Base-by-base conservation (phyloP, 2,113 vertebrate genomes). In the Sapajus apella region DNA sequence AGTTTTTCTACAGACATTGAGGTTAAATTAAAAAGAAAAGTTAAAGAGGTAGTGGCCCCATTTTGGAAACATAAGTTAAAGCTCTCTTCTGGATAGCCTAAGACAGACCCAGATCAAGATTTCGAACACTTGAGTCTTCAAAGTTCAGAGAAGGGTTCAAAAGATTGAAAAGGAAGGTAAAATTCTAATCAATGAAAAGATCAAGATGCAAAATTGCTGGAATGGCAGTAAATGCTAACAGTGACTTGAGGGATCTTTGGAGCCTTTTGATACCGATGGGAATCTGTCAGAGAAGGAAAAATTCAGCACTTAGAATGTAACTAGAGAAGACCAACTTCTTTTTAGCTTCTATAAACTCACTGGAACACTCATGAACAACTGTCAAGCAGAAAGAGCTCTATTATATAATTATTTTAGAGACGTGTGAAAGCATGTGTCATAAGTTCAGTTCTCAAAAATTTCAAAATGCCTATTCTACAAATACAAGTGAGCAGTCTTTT, bases 21-120 rank as follows among this genome's bases (percentile, higher is more conserved):
- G 80, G 94, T 95, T 93, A 95, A 91, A 91, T 87, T 79, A 35
- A 37, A 72, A 96, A 92, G 45, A 79, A 86, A 96, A 84, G 73
- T 89, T 84, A 93, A 94, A 94, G 91, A 86, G 43, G 72, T 40
- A 90, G 80, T 47, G 30, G 76, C 64, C 87, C 37, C 18, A 37
- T 50, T 64, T 88, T 18, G 32, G 17, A n/a, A 85, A 95, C 6
- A 0, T 17, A 47, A 50, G 52, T 90, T 80, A 87, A 76, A 73
- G 93, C 52, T 52, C 77, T 86, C 27, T 50, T 70, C 47, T 91
- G 61, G 8, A 37, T 21, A 45, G 35, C 35, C 35, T 61, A 64
- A 58, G 50, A 72, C 0, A 89, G 64, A 92, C 40, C 43, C 70
- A 92, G 64, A 68, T 50, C 56, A 61, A 70, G 32, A 32, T 92